Conservation (phyloP, 2,113 vertebrate species). For the Macroglossus sobrinus region DNA sequence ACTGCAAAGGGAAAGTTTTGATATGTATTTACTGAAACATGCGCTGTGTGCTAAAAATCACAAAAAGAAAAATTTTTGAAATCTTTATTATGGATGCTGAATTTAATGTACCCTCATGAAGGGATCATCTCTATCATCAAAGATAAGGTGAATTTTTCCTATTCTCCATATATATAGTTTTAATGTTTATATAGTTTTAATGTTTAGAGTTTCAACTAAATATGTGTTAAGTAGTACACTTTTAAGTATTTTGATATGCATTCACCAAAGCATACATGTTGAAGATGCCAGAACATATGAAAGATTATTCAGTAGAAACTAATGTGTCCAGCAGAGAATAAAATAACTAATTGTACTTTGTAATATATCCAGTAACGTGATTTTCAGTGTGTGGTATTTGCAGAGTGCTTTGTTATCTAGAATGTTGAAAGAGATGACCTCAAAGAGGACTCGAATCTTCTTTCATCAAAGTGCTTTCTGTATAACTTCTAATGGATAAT, state of each 20-base stretch:
- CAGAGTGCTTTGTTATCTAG: constrained; percentile 55
- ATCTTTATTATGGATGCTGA: not conserved
- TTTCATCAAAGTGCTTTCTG: not conserved
- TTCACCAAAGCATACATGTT: constrained; percentile 50
- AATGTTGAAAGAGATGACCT: not conserved
- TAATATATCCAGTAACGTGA: constrained; percentile 31
- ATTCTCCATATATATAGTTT: not conserved
- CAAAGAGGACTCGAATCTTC: constrained; percentile 23
- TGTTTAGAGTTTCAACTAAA: not conserved
- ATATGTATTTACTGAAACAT: not conserved
- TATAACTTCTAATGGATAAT: not conserved
- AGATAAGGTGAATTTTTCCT: not conserved
- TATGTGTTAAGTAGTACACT: not conserved
- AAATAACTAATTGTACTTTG: constrained; percentile 54
- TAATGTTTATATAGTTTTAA: constrained; percentile 18
- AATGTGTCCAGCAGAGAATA: constrained; percentile 59
- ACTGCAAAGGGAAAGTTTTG: not conserved
- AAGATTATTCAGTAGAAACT: constrained; percentile 57
- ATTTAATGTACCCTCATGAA: not conserved
- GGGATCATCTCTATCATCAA: not conserved
- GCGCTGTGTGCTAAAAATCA: not conserved
- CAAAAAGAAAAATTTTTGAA: not conserved
- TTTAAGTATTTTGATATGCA: constrained; percentile 38
- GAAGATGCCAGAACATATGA: not conserved
- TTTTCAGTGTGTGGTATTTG: constrained; percentile 38